Conservation (phyloP, 2,113 vertebrate genomes). For the Ochotona curzoniae region DNA sequence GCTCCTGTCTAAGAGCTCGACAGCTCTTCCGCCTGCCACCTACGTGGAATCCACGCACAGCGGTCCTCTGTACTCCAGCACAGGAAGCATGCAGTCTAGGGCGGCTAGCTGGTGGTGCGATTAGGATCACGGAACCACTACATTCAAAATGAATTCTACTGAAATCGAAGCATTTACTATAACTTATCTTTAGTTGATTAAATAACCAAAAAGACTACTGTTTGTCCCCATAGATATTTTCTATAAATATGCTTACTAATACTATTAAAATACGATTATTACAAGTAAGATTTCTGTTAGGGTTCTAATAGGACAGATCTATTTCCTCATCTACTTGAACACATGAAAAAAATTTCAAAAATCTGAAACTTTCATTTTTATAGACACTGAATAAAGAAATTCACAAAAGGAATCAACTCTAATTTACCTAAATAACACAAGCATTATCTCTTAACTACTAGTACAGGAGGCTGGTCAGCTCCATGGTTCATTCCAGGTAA, state of each 20-base stretch:
- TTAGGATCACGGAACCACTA: constrained; percentile 61
- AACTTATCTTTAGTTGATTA: constrained; percentile 47
- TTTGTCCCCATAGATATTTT: constrained; percentile 75
- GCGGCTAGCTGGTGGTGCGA: constrained; percentile 73
- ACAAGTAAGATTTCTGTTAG: constrained; percentile 70
- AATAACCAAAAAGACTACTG: constrained; percentile 76
- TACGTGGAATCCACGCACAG: constrained; percentile 66
- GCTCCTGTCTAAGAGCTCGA: too few relatives aligned
- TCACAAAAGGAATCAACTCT: constrained; percentile 77
- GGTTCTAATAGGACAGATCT: constrained; percentile 67
- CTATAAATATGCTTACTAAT: constrained; percentile 73
- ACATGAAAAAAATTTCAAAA: constrained; percentile 58
- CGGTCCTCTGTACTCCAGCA: constrained; percentile 56
- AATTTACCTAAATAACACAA: constrained; percentile 66
- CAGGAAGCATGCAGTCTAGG: constrained; percentile 79
- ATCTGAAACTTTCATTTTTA: constrained; percentile 73
- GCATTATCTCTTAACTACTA: constrained; percentile 66
- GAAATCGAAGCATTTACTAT: constrained; percentile 30
- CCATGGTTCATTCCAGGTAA: constrained; percentile 60
- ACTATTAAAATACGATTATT: constrained; percentile 74
- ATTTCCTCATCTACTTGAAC: constrained; percentile 72
- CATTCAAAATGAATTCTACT: constrained; percentile 57
- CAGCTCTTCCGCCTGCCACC: neutral
- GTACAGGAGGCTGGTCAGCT: neutral
- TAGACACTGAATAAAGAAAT: constrained; percentile 61